phyloP scores from a whole-genome alignment of 2,888 invertebrate species.

The Cancer borealis region DNA sequence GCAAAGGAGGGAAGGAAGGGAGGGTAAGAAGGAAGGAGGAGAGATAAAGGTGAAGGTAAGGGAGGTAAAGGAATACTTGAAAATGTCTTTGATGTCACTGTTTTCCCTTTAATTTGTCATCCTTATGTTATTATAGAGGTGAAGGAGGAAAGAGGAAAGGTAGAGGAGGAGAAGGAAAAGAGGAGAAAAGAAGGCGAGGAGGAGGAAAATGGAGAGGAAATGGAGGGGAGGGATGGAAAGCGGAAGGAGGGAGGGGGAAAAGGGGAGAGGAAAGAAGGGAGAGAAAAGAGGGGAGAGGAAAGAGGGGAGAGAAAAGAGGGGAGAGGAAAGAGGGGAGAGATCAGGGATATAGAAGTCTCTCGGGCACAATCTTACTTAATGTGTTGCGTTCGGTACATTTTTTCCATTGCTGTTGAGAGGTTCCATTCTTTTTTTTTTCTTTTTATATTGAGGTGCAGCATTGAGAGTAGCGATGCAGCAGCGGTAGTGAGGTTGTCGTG shows the following conservation, averaged over 20 bases:
- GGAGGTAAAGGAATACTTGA: too few relatives aligned
- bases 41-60: too few relatives aligned
- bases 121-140: not conserved
- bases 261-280: not conserved
- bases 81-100: not conserved
- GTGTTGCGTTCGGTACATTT: not conserved
- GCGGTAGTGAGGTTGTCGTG: too few relatives aligned
- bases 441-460: not conserved
- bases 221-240: not conserved
- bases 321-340: not conserved
- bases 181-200: not conserved
- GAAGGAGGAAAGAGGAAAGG: too few relatives aligned
- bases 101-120: not conserved
- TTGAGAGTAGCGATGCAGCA: too few relatives aligned
- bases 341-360: not conserved
- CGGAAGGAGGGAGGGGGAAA: not conserved
- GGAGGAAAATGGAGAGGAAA: not conserved
- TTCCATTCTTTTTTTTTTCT: not conserved
- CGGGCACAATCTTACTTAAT: conserved; percentile 4
- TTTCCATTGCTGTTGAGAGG: not conserved
- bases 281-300: not conserved
- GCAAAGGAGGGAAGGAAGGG: not conserved
- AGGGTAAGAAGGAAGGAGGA: not conserved
- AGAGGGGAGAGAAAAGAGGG: not conserved
- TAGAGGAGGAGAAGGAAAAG: too few relatives aligned